Conservation (phyloP, 2,888 invertebrate species). For the Cyclophora albipunctata region DNA sequence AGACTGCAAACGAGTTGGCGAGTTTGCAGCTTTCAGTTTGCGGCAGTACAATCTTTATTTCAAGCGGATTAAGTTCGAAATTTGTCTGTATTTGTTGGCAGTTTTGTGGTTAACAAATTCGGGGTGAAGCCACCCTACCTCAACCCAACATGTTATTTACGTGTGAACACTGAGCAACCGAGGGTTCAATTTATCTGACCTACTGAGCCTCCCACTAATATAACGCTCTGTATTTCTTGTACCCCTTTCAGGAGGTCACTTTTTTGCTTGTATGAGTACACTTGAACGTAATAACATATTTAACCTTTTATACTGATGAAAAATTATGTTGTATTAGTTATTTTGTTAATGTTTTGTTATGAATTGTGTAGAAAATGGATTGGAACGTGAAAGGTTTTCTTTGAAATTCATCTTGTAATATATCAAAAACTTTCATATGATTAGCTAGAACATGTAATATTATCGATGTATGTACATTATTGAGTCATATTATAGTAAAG, state of each 20-base stretch:
- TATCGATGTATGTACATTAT: no score
- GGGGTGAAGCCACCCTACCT: slow-evolving; percentile 48
- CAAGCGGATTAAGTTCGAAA: slow-evolving; percentile 3
- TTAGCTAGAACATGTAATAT: no score
- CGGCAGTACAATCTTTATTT: neutral
- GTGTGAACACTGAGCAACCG: slow-evolving; percentile 70
- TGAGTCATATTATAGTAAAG: no score
- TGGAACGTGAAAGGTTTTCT: no score
- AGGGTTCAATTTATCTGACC: slow-evolving; percentile 76
- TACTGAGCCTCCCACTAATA: slow-evolving; percentile 72
- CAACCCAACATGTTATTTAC: slow-evolving; percentile 73
- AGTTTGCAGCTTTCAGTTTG: slow-evolving; percentile 7
- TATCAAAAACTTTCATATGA: no score
- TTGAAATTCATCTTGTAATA: no score
- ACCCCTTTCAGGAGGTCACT: slow-evolving; percentile 39
- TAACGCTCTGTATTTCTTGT: slow-evolving; percentile 58
- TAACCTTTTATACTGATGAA: no score
- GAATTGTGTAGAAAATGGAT: no score
- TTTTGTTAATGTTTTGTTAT: neutral
- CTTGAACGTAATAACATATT: slow-evolving; percentile 4
- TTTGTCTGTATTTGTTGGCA: neutral
- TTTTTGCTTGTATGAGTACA: slow-evolving; percentile 27
- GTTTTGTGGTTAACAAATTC: slow-evolving; percentile 7
- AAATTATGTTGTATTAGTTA: neutral
- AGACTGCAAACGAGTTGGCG: slow-evolving; percentile 16